A percentile compares a stretch with the other conserved stretches of the same genome.
These are phyloP conservation scores for Misgurnus mizolepis DNA, from an alignment of 2,113 vertebrate genomes.

Conservation along the genomic window DNA sequence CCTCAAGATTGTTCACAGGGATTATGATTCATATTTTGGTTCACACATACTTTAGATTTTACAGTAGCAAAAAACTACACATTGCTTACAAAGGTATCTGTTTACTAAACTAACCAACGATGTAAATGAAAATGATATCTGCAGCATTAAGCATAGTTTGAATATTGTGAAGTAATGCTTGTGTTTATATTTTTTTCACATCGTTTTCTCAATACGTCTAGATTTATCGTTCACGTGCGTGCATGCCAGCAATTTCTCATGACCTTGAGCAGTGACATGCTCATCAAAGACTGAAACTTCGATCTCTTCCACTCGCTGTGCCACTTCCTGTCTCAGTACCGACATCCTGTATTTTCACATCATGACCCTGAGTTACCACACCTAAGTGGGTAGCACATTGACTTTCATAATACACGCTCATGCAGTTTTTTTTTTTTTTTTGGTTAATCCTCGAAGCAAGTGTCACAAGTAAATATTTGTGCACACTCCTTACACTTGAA, in stretches of 20 bases:
- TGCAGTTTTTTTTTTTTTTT: not conserved
- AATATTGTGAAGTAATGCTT: not conserved
- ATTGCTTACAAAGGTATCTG: not conserved
- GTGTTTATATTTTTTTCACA: not conserved
- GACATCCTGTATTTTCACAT: constrained; percentile 47
- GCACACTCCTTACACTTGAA: not conserved
- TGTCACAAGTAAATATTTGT: not conserved
- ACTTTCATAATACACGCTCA: not conserved
- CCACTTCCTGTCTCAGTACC: constrained; percentile 56
- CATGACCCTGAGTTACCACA: constrained; percentile 23
- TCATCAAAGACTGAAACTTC: constrained; percentile 43
- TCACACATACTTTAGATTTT: not conserved
- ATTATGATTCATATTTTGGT: not conserved
- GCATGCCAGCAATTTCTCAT: constrained; percentile 34
- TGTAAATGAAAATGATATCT: not conserved
- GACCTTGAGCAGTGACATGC: constrained; percentile 49
- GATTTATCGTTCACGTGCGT: not conserved
- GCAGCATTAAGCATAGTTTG: not conserved
- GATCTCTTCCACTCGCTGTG: constrained; percentile 33
- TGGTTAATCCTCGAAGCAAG: not conserved
- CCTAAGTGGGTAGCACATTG: constrained; percentile 18
- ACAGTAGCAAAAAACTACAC: not conserved
- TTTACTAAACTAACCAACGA: not conserved
- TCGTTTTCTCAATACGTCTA: not conserved
- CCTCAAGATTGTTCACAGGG: not conserved